Base-by-base conservation (phyloP, 37 sponge, comb jelly and placozoan species). In the Geodia barretti region DNA sequence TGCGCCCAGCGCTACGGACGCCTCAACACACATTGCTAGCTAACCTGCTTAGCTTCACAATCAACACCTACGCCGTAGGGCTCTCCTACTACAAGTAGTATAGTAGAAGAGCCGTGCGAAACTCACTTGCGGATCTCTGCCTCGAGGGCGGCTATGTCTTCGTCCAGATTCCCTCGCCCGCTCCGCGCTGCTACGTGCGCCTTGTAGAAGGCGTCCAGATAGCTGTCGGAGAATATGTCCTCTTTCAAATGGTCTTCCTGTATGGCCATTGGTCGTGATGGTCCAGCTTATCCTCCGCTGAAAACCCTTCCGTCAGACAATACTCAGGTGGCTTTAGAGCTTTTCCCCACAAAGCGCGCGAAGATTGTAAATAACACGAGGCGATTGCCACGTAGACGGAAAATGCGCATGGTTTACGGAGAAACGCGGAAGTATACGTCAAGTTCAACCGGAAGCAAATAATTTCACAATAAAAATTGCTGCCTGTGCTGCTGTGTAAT, bases 111-210 rank as follows among this genome's bases (percentile, higher is more conserved):
- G n/a, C n/a, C n/a, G n/a, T n/a, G n/a, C n/a, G n/a, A 38, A 34
- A 73, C 83, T 88, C 34, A 88, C 88, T 88, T 88, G 39, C 30
- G 76, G 3, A 88, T 88, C 78, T 88, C 88, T 1, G 88, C 88
- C 61, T 88, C 88, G 25, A 88, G 82, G 21, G 88, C 88, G 0
- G 88, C 88, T 21, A 88, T 88, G 60, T 88, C 83, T 39, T 88
- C 88, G 67, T 88, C 88, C 54, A 88, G 32, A 33, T 32, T 77
- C 21, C 69, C 58, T 21, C 85, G 36, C 14, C 76, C 65, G 3
- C 78, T 65, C 31, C 74, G 66, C 0, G 79, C 69, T 40, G 88
- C 88, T 40, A 88, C 88, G 79, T 88, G 88, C 30, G 88, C 83
- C 68, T 72, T 82, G 72, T 88, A 88, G 72, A 88, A 88, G 9